Evolutionary conservation across 2,888 invertebrate species (phyloP), one percentile per base, ranked within the genome.

Genomic region (Zaprionus obscuricornis): DNA sequence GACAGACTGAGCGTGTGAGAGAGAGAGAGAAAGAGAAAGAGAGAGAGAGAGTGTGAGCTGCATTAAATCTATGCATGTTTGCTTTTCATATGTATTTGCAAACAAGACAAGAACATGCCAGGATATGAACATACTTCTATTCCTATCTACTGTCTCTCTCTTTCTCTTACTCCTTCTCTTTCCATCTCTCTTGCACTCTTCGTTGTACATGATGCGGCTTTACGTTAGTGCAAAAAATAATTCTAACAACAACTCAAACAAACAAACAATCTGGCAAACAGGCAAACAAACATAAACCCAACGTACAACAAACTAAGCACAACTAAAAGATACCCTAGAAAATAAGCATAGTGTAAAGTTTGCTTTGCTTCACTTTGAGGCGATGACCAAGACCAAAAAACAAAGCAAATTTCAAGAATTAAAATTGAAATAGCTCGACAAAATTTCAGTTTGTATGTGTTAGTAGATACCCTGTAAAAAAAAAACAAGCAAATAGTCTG

Each of bases 221-320:
- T 82, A 66, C 79, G 63, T 82, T 79, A 82, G 79, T 75, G 69
- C 58, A 85, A 85, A 85, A 83, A 81, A 81, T 83, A 83, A 81
- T 81, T 85, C 85, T 82, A 85, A 85, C 79, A 81, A 83, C 85
- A 85, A 83, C 85, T 85, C 85, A 85, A 79, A 85, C 83, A 85
- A 74, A 78, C 78, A 82, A 71, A 65, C n/a, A n/a, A n/a, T n/a
- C n/a, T n/a, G n/a, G n/a, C n/a, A n/a, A n/a, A 65, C 79, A 71
- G 66, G 64, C 78, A 78, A 71, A 73, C 79, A 82, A 73, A 63
- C 82, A 72, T 64, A 67, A 69, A 66, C 50, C 63, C 72, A 75
- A 52, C 66, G 74, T 77, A 78, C 83, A 72, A 59, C 59, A 66
- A 83, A 79, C 85, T n/a, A n/a, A n/a, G n/a, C n/a, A n/a, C n/a